Evolutionary conservation across 2,888 invertebrate species (phyloP).

Genomic region (Willowsia nigromaculata): DNA sequence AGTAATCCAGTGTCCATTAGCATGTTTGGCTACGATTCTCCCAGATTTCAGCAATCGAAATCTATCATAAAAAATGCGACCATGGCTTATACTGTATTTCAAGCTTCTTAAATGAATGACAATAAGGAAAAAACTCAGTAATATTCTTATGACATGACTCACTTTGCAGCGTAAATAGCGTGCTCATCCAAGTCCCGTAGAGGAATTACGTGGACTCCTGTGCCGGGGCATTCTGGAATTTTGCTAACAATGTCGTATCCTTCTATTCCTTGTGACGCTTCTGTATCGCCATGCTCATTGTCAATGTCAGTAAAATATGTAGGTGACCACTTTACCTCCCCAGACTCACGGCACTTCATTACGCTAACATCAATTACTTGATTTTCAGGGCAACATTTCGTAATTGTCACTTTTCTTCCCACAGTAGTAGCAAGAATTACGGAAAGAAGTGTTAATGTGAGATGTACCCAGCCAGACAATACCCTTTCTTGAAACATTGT

Average conservation of each 20-base stretch:
- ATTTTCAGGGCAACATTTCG: constrained; percentile 66
- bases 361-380: constrained; percentile 66
- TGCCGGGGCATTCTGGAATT: constrained; percentile 68
- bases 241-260: constrained; percentile 60
- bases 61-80: no score
- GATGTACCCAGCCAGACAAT: no score
- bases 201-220: constrained; percentile 70
- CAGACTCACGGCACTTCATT: constrained; percentile 70
- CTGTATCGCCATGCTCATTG: constrained; percentile 38
- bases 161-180: constrained; percentile 66
- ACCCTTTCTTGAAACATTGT: no score
- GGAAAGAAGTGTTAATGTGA: neutral
- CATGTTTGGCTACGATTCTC: constrained; percentile 66
- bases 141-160: no score
- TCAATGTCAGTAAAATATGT: constrained; percentile 50
- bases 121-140: no score
- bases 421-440: neutral
- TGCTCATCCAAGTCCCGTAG: constrained; percentile 57
- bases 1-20: constrained; percentile 68
- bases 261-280: neutral
- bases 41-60: constrained; percentile 68
- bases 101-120: no score
- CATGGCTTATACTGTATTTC: no score
- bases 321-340: constrained; percentile 64
- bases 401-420: constrained; percentile 37